A percentile compares a stretch with the other conserved stretches of the same genome.
phyloP scores from a whole-genome alignment of 2,888 invertebrate genomes.

The Cynaeus angustus region DNA sequence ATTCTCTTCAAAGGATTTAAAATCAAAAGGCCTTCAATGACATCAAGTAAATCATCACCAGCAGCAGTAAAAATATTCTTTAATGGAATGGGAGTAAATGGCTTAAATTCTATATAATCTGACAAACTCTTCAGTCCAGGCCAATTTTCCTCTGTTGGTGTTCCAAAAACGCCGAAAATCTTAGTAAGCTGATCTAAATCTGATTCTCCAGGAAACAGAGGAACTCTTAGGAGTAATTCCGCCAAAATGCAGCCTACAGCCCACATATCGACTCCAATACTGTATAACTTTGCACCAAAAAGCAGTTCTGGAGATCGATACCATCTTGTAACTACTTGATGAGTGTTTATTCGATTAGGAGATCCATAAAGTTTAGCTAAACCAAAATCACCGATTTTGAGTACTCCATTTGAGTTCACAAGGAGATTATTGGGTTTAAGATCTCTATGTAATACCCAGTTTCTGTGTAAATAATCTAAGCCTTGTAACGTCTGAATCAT shows the following conservation, averaged over 20 bases:
- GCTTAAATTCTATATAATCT: constrained; percentile 95
- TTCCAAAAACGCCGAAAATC: constrained; percentile 96
- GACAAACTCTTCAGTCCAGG: constrained; percentile 87
- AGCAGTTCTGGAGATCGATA: constrained; percentile 95
- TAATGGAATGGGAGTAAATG: constrained; percentile 87
- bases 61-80: constrained; percentile 97
- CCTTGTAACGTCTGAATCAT: constrained; percentile 96
- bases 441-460: constrained; percentile 98
- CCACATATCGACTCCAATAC: constrained; percentile 98
- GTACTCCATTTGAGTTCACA: constrained; percentile 90
- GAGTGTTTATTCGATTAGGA: constrained; percentile 95
- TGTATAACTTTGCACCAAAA: constrained; percentile 96
- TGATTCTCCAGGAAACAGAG: constrained; percentile 96
- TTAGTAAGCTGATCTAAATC: constrained; percentile 97
- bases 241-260: constrained; percentile 98
- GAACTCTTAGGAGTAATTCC: constrained; percentile 91
- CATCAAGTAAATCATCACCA: constrained; percentile 89
- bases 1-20: constrained; percentile 89
- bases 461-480: constrained; percentile 93
- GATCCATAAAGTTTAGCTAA: constrained; percentile 98
- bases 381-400: constrained; percentile 99
- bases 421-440: constrained; percentile 99
- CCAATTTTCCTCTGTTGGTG: constrained; percentile 95
- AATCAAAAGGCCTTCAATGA: constrained; percentile 85
- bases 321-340: constrained; percentile 98